phyloP scores from a whole-genome alignment of 2,888 invertebrate genomes.

The Lingula anatina region DNA sequence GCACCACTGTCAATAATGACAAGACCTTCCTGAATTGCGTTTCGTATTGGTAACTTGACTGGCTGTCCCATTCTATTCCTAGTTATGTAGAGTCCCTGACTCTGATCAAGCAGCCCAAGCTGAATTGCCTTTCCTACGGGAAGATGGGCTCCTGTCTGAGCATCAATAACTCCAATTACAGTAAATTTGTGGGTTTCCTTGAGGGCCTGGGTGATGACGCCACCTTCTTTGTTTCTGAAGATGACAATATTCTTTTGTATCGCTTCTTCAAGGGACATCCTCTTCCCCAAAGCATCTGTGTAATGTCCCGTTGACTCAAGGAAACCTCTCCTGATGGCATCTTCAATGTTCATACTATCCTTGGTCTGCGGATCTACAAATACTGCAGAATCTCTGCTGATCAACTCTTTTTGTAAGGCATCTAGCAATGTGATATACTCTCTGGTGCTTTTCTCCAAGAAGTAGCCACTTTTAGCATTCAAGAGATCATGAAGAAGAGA shows the following conservation, averaged over 20 bases:
- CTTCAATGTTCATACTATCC: constrained; percentile 57
- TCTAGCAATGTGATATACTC: constrained; percentile 68
- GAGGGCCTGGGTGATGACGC: neutral
- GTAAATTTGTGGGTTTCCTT: neutral
- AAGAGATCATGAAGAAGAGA: too few relatives aligned
- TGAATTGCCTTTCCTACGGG: constrained; percentile 90
- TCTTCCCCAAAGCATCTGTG: neutral
- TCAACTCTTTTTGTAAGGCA: constrained; percentile 64
- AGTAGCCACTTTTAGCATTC: constrained; percentile 9
- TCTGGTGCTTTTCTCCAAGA: constrained; percentile 15
- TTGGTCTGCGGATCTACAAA: constrained; percentile 55
- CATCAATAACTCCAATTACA: constrained; percentile 60
- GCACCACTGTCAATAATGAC: too few relatives aligned
- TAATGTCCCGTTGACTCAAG: constrained; percentile 9
- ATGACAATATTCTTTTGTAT: constrained; percentile 12
- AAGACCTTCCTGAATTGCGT: too few relatives aligned
- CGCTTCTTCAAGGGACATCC: constrained; percentile 11
- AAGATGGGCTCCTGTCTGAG: constrained; percentile 63
- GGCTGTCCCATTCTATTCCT: too few relatives aligned
- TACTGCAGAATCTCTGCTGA: constrained; percentile 57
- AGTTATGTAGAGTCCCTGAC: constrained; percentile 66
- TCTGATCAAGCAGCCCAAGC: constrained; percentile 81
- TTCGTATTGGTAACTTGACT: too few relatives aligned
- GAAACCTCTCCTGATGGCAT: constrained; percentile 28
- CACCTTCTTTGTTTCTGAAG: neutral